Evolutionary conservation across 2,797 vertebrate species (phyloP).

Genomic region (Scyliorhinus canicula): DNA sequence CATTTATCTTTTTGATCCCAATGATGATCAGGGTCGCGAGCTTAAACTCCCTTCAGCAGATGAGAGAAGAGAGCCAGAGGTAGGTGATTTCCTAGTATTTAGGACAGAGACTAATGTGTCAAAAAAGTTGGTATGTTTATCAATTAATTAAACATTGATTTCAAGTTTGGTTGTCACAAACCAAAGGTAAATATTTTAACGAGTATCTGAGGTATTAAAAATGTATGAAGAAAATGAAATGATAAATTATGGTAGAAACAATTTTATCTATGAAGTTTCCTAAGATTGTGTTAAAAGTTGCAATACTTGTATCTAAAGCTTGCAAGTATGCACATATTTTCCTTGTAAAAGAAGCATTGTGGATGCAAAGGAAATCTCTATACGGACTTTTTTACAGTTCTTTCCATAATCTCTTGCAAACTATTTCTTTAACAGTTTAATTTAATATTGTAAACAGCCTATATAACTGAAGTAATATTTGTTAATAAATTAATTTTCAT

Average conservation of each 20-base stretch:
- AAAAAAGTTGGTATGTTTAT: not conserved
- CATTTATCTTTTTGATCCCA: constrained; percentile 94
- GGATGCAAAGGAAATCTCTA: not conserved
- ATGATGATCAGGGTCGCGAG: constrained; percentile 87
- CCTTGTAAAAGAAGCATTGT: not conserved
- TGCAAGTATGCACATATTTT: not conserved
- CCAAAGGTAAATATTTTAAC: not conserved
- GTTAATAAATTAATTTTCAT: not conserved
- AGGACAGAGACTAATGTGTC: not conserved
- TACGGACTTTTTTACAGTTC: not conserved
- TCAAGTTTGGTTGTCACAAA: not conserved
- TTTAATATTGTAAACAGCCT: not conserved
- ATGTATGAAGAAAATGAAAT: not conserved
- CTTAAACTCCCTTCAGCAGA: constrained; percentile 92
- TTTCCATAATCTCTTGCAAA: not conserved
- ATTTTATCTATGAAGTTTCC: not conserved
- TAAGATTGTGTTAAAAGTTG: not conserved
- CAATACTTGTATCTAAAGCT: not conserved
- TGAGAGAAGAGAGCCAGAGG: constrained; percentile 80
- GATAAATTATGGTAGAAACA: not conserved
- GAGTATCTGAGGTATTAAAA: not conserved
- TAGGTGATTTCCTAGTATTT: constrained; percentile 48
- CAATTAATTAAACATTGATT: not conserved
- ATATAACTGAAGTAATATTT: not conserved
- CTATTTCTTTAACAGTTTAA: not conserved